These are phyloP conservation scores for Galeruca laticollis DNA, from an alignment of 2,888 invertebrate species.

Conservation along the genomic window DNA sequence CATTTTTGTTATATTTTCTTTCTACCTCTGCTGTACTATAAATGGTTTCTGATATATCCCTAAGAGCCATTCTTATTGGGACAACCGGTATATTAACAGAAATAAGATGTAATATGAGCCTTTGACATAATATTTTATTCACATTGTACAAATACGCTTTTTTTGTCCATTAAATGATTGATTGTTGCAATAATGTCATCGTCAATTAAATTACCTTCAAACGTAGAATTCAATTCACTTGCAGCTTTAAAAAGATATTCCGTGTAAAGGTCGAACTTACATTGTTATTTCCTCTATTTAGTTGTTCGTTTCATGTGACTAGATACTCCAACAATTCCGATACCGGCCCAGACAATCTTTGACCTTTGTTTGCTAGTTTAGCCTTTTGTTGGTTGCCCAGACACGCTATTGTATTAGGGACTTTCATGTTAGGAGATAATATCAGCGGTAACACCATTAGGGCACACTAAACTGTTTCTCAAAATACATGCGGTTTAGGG, in stretches of 20 bases:
- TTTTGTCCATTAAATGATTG: too few relatives aligned
- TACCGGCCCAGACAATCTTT: neutral
- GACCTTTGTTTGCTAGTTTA: slow-evolving; percentile 6
- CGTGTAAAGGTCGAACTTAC: neutral
- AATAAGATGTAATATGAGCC: too few relatives aligned
- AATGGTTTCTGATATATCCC: too few relatives aligned
- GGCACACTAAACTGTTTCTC: neutral
- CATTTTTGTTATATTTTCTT: too few relatives aligned
- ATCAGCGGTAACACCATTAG: neutral
- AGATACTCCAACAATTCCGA: neutral
- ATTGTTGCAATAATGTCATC: neutral
- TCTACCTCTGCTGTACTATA: too few relatives aligned
- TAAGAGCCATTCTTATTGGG: too few relatives aligned
- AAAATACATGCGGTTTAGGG: neutral
- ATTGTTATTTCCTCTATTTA: neutral
- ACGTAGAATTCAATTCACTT: neutral
- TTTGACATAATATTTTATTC: too few relatives aligned
- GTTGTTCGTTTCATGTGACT: neutral
- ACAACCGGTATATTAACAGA: too few relatives aligned
- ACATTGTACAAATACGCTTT: too few relatives aligned
- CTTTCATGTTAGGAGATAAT: slow-evolving; percentile 3
- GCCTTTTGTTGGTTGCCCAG: slow-evolving; percentile 7
- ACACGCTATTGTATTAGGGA: neutral
- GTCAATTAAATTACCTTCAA: neutral
- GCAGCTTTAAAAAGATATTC: neutral